Base-by-base conservation (phyloP, 2,888 invertebrate genomes). In the Podotricha telesiphe region DNA sequence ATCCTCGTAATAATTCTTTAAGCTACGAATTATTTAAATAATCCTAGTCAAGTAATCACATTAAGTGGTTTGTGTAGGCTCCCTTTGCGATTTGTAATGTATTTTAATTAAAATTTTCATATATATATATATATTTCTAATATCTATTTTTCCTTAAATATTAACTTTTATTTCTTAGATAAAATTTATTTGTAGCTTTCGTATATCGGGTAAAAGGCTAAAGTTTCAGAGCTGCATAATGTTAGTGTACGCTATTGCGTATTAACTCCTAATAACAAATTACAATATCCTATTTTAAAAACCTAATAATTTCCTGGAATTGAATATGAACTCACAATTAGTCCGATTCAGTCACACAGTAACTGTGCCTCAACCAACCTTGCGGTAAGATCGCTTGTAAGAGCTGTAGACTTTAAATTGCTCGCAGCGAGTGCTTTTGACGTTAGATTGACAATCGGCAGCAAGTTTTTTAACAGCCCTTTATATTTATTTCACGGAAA, bases 1-100 rank as follows among this genome's bases (percentile, higher is more conserved):
- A 19, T 17, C 42, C 55, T 47, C 45, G 28, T 15, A 47, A 13
- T 5, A 47, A 47, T 37, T 45, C 45, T 20, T 65, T 47, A 65
- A 65, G 58, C 15, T 40, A 42, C 55, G 45, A 55, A 69, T 70
- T 67, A 55, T 50, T 72, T 72, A 70, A 67, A 65, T 67, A 67
- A 55, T 63, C 51, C 62, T 66, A n/a, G n/a, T n/a, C n/a, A n/a
- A n/a, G n/a, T n/a, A 69, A 74, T 74, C 72, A 69, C 70, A 67
- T 56, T 70, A 74, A 72, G 68, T 70, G 48, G 67, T 72, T 72
- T 66, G 61, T 62, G 69, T 59, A 59, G 28, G 62, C 63, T 68
- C 47, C 7, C 45, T 58, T 63, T 19, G 8, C 34, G 13, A 48
- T 62, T 37, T 50, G 28, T 42, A 42, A 45, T 13, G 22, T 11